Evolutionary conservation across 2,888 invertebrate species (phyloP).

Genomic region (Calliopum simillimum): DNA sequence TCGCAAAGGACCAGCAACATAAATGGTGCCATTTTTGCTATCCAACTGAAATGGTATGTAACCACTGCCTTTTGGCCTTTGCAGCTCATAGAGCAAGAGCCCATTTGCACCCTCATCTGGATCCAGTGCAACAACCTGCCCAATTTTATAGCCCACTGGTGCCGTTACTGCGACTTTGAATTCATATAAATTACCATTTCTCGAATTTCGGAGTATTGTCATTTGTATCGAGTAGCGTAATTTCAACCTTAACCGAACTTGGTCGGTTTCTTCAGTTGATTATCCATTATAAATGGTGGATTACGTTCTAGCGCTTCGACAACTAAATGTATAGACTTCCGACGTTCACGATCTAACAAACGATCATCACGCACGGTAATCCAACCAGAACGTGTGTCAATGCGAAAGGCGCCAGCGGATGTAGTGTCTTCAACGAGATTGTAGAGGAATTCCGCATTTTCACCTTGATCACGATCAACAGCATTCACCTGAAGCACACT

Average conservation of each 20-base stretch:
- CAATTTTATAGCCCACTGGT: constrained; percentile 78
- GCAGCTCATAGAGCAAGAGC: constrained; percentile 79
- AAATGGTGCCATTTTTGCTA: constrained; percentile 76
- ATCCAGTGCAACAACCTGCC: constrained; percentile 84
- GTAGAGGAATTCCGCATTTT: constrained; percentile 86
- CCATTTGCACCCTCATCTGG: constrained; percentile 80
- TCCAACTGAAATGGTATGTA: constrained; percentile 80
- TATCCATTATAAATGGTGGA: constrained; percentile 68
- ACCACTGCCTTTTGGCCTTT: constrained; percentile 75
- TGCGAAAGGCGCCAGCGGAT: constrained; percentile 78
- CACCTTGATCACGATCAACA: constrained; percentile 84
- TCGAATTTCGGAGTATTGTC: constrained; percentile 91
- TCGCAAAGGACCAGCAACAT: constrained; percentile 73
- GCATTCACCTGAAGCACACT: constrained; percentile 74
- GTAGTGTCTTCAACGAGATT: constrained; percentile 75
- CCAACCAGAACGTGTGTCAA: constrained; percentile 86
- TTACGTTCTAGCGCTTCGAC: constrained; percentile 85
- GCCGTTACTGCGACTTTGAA: constrained; percentile 78
- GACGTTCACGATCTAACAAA: constrained; percentile 82
- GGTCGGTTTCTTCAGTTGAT: constrained; percentile 56
- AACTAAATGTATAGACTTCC: constrained; percentile 78
- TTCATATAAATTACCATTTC: constrained; percentile 85
- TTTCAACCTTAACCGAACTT: constrained; percentile 80
- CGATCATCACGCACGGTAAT: constrained; percentile 82
- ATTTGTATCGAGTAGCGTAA: constrained; percentile 87